Conservation (phyloP, 2,113 vertebrate genomes). For the Paramormyrops kingsleyae region DNA sequence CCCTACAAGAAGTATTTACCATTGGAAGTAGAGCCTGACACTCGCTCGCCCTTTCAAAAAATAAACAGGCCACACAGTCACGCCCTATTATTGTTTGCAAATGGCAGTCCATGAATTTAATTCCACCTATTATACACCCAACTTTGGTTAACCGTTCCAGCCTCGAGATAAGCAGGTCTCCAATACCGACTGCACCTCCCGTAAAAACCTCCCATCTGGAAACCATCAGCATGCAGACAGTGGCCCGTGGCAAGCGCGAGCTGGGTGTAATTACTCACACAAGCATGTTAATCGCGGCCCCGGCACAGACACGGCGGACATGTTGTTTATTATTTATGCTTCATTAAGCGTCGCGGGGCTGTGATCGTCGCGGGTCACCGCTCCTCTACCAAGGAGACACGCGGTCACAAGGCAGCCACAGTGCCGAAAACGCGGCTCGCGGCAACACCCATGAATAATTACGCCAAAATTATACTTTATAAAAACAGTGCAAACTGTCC, state of each 20-base stretch:
- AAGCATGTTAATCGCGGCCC: slow-evolving; percentile 20
- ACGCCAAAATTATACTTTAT: neutral
- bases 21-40: slow-evolving; percentile 16
- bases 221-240: slow-evolving; percentile 27
- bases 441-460: slow-evolving; percentile 13
- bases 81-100: slow-evolving; percentile 4
- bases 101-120: slow-evolving; percentile 7
- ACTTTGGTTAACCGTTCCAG: slow-evolving; percentile 19
- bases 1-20: neutral
- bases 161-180: slow-evolving; percentile 18
- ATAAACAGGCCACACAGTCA: neutral
- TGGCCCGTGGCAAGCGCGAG: slow-evolving; percentile 15
- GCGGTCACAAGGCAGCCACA: neutral
- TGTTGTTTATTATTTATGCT: slow-evolving; percentile 25
- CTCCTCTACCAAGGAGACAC: neutral
- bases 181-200: neutral
- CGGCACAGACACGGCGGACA: neutral
- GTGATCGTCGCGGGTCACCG: neutral
- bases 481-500: slow-evolving; percentile 17
- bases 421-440: neutral
- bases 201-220: slow-evolving; percentile 23
- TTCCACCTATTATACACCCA: slow-evolving; percentile 10
- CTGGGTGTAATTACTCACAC: slow-evolving; percentile 17
- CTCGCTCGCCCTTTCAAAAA: neutral
- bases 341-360: neutral